Evolutionary conservation across 2,888 invertebrate species (phyloP), one percentile per base, ranked within the genome.

Genomic region (Drosophila mimetica): DNA sequence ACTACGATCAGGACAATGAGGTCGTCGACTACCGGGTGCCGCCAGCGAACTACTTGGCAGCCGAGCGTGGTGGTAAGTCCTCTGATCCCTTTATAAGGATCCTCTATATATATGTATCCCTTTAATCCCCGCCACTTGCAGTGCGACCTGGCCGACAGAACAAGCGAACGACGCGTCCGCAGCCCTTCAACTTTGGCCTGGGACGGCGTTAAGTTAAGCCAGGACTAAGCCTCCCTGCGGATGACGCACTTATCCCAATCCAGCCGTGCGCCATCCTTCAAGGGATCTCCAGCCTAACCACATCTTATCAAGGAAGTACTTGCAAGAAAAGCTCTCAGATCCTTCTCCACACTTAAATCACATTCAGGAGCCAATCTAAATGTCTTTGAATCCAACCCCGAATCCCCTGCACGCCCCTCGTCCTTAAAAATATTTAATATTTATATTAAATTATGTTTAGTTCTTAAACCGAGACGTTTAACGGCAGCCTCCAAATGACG

Each of bases 171-270:
- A 76, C 89, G 84, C 78, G 79, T 50, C 81, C 79, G 82, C 74
- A 89, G 75, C 76, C 80, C 87, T 93, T 94, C 91, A 93, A 94
- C 89, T 93, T 93, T 84, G 93, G 93, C 18, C 90, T 94, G 18
- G 94, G 94, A 14, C 93, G 93, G 78, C 91, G 94, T 75, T 92
- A 93, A 90, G 58, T 44, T 16, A 4, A 8, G 0, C 11, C 7
- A 20, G 32, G 28, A 14, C 6, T n/a, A 25, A 18, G 7, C 18
- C 53, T 25, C 11, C 30, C 3, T 7, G 6, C 14, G 47, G 44
- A 30, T 41, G 48, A 41, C 65, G 50, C 67, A 60, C 53, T 41
- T 52, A 59, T 37, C 37, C 46, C 37, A n/a, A 48, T 77, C 61
- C 71, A 71, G 63, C 77, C 77, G 67, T 66, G 58, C 72, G 77